Evolutionary conservation across 2,888 invertebrate species (phyloP).

Genomic region (Campoletis raptor): DNA sequence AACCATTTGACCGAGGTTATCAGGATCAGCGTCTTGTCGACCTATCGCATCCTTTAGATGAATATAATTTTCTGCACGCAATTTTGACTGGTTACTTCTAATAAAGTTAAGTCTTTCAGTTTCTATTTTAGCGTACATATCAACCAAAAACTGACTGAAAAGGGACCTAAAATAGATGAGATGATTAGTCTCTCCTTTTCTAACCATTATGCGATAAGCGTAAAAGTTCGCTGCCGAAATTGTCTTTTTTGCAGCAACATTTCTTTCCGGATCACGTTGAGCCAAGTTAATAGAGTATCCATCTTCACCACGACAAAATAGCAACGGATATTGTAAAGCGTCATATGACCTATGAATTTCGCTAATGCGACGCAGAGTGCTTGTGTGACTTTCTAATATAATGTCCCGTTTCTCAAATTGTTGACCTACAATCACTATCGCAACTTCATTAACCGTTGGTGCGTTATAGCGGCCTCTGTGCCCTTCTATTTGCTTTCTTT

Average conservation of each 20-base stretch:
- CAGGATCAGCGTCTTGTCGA: not conserved
- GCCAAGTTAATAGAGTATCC: slow-evolving; percentile 72
- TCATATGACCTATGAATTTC: slow-evolving; percentile 75
- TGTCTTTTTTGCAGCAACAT: slow-evolving; percentile 34
- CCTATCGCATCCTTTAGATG: slow-evolving; percentile 71
- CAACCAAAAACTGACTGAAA: slow-evolving; percentile 80
- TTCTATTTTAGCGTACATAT: slow-evolving; percentile 83
- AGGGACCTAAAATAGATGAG: slow-evolving; percentile 57
- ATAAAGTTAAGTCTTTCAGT: slow-evolving; percentile 79
- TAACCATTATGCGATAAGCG: slow-evolving; percentile 27
- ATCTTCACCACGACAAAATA: slow-evolving; percentile 77
- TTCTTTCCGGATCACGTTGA: slow-evolving; percentile 61
- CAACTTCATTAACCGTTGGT: no score
- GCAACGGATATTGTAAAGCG: slow-evolving; percentile 81
- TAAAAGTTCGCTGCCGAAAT: slow-evolving; percentile 43
- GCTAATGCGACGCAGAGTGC: slow-evolving; percentile 23
- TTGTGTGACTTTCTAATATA: slow-evolving; percentile 28
- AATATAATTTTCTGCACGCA: slow-evolving; percentile 79
- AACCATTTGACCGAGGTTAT: not conserved
- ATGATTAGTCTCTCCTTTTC: slow-evolving; percentile 13
- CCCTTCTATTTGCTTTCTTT: no score
- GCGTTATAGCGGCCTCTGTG: no score
- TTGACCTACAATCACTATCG: no score
- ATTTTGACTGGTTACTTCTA: slow-evolving; percentile 76
- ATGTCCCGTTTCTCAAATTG: no score